Percentiles rank a stretch among this genome's conserved stretches.
Conservation (phyloP, 2,888 invertebrate species). For the Pteria penguin region DNA sequence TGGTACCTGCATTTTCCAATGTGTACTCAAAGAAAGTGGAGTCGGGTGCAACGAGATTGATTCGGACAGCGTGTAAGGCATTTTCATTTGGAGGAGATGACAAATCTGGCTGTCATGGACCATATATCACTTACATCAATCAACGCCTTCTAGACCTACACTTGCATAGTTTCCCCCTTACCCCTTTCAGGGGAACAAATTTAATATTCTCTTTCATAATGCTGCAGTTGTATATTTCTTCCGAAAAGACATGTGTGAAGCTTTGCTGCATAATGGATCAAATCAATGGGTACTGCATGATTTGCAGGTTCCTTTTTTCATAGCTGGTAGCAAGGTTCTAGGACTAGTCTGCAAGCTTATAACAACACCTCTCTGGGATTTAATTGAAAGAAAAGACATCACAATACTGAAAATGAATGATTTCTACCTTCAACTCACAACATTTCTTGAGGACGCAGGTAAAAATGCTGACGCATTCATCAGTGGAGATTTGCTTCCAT, state of each 20-base stretch:
- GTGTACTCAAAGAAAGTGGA: background rate
- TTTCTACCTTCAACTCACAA: constrained; percentile 29
- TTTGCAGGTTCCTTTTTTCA: constrained; percentile 12
- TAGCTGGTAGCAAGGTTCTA: constrained; percentile 19
- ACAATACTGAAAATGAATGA: constrained; percentile 30
- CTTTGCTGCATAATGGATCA: constrained; percentile 6
- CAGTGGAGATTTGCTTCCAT: constrained; percentile 24
- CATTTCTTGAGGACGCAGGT: constrained; percentile 34
- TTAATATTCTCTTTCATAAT: constrained; percentile 41
- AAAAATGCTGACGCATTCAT: constrained; percentile 26
- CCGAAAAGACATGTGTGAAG: constrained; percentile 17
- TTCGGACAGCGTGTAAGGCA: constrained; percentile 4
- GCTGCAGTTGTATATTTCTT: constrained; percentile 31
- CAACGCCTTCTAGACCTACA: constrained; percentile 25
- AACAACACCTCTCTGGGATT: constrained; percentile 11
- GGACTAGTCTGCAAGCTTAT: background rate
- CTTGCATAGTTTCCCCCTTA: constrained; percentile 23
- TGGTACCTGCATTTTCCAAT: background rate
- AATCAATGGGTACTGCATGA: constrained; percentile 24
- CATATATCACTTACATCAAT: constrained; percentile 25
- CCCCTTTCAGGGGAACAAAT: constrained; percentile 32
- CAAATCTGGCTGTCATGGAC: constrained; percentile 34
- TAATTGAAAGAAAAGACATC: constrained; percentile 16
- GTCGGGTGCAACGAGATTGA: constrained; percentile 7
- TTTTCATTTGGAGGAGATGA: constrained; percentile 15